Conservation (phyloP, 2,113 vertebrate genomes). For the cattle (Bos taurus) region DNA sequence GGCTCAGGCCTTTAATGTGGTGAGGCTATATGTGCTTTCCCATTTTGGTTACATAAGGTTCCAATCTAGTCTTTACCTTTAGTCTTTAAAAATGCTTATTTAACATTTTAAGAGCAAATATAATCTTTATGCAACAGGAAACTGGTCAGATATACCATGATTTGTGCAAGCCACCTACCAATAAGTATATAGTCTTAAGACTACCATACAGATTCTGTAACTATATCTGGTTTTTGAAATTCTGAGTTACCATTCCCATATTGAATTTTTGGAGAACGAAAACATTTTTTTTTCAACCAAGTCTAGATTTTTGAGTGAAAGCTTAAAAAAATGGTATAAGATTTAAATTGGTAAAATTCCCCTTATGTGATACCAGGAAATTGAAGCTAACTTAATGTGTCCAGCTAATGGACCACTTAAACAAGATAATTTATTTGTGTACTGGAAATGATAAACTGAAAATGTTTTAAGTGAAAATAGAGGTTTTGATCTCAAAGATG, state of each 20-base stretch:
- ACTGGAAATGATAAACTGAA: conserved; percentile 13
- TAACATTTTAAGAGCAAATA: conserved; percentile 57
- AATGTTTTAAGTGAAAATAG: background rate
- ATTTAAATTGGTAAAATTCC: conserved; percentile 7
- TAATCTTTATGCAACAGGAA: conserved; percentile 63
- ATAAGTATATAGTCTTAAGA: conserved; percentile 49
- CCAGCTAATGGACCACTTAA: conserved; percentile 7
- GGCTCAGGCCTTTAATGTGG: conserved; percentile 19
- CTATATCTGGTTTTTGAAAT: conserved; percentile 69
- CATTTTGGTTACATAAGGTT: conserved; percentile 48
- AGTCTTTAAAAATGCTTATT: conserved; percentile 54
- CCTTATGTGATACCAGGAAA: background rate
- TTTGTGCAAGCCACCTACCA: conserved; percentile 45
- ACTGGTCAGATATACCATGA: conserved; percentile 64
- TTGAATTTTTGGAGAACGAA: conserved; percentile 38
- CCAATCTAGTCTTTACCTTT: conserved; percentile 57
- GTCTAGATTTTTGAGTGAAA: conserved; percentile 38
- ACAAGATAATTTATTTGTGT: background rate
- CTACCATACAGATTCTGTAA: conserved; percentile 32
- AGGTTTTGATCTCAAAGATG: background rate
- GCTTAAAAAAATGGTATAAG: background rate
- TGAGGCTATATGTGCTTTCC: background rate
- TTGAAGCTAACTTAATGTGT: conserved; percentile 25
- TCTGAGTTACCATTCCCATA: conserved; percentile 29
- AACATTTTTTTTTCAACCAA: background rate